Evolutionary conservation across 2,113 vertebrate genomes (phyloP).

Genomic region (Mormoops blainvillei): DNA sequence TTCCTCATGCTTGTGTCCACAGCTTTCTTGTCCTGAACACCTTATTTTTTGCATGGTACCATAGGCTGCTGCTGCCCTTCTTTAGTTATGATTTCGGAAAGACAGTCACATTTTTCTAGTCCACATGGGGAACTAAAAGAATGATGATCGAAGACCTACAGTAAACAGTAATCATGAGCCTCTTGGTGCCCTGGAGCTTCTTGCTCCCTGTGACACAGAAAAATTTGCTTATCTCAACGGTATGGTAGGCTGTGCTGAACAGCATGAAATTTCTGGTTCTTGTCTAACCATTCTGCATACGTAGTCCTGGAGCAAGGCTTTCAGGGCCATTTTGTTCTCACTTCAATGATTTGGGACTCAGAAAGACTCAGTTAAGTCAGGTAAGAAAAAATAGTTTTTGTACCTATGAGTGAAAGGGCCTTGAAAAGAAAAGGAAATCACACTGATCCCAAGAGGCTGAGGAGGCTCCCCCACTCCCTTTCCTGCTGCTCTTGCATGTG

Average conservation of each 20-base stretch:
- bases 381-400: conserved; percentile 29
- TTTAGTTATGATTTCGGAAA: conserved; percentile 69
- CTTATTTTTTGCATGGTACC: conserved; percentile 79
- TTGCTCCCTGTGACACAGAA: not conserved
- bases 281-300: not conserved
- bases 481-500: conserved; percentile 64
- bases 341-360: conserved; percentile 19
- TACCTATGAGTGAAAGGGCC: not conserved
- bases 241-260: not conserved
- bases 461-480: not conserved
- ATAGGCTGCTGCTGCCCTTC: conserved; percentile 70
- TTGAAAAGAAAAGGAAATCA: conserved; percentile 5
- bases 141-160: fast-evolving
- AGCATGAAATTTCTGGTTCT: conserved; percentile 35
- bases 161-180: not conserved
- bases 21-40: conserved; percentile 68
- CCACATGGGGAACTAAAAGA: conserved; percentile 53
- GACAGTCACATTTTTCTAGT: conserved; percentile 53
- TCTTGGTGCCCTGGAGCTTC: not conserved
- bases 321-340: not conserved
- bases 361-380: not conserved
- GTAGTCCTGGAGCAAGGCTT: not conserved
- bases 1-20: conserved; percentile 64
- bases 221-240: not conserved
- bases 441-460: not conserved